Evolutionary conservation across 1,140 invertebrate species (phyloP), one percentile per base, ranked within the genome.

Genomic region (Brachionus rotundiformis): DNA sequence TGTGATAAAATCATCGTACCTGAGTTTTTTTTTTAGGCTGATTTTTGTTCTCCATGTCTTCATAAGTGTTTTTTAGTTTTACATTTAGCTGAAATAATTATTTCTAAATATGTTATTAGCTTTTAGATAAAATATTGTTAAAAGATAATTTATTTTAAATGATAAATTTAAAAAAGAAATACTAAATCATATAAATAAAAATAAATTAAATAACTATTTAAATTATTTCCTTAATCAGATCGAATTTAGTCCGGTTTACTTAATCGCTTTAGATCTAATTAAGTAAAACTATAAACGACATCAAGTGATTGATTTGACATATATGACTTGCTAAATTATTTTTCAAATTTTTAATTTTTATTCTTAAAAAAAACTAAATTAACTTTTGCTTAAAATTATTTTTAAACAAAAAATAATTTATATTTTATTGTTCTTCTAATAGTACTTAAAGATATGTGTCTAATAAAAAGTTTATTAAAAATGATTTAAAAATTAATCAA

Each of bases 21-120:
- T 77, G 73, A 23, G 73, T 77, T 77, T 59, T 77, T 59, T 77
- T 77, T 47, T 59, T 77, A 4, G 73, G 23, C 23, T 47, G 39
- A 8, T 49, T 49, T 59, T 59, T 77, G 13, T 49, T 49, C n/a
- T 77, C 73, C 73, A 77, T 75, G 11, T 39, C 33, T 49, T 75
- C 65, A 33, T 68, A 68, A 19, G 65, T 41, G 10, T 13, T 68
- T 7, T 27, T 29, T 68, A 68, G 25, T 68, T 16, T 68, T 41
- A 68, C 65, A 33, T 68, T 68, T 68, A 68, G 16, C n/a, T 27
- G 16, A 33, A 41, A 31, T 5, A n/a, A 2, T 68, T 68, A 31
- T 68, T 68, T 68, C 65, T 36, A 68, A 68, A 68, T 68, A 27
- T 68, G 65, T 11, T 6, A 68, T 7, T 68, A 33, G 10, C 16